Conservation (phyloP, 2,113 vertebrate species). For the Vulpes lagopus region DNA sequence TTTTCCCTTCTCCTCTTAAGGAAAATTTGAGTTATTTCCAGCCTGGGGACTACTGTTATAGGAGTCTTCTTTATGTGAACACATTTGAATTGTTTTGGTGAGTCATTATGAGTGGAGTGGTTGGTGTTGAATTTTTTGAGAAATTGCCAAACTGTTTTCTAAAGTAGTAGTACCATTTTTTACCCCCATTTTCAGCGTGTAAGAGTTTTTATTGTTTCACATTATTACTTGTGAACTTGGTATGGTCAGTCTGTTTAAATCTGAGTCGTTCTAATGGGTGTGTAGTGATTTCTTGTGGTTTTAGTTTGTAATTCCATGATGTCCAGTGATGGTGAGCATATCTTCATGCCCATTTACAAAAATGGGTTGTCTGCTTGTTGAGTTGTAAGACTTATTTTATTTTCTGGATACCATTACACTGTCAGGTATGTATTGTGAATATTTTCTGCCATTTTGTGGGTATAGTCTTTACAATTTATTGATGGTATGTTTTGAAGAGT, state of each 20-base stretch:
- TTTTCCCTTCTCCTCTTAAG: neutral
- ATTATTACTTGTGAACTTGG: neutral
- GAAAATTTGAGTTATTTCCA: neutral
- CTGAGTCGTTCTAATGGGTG: neutral
- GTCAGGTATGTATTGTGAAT: neutral
- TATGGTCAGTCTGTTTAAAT: neutral
- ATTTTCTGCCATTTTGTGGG: neutral
- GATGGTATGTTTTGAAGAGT: conserved; percentile 7
- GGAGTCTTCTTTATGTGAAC: neutral
- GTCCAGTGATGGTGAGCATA: neutral
- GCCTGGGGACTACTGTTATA: neutral
- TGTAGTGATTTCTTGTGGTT: neutral
- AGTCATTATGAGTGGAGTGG: conserved; percentile 8
- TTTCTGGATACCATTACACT: neutral
- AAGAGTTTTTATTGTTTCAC: neutral
- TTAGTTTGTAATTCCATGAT: neutral
- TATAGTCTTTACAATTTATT: conserved; percentile 44
- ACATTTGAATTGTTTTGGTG: neutral
- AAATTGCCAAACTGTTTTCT: neutral
- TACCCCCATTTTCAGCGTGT: neutral
- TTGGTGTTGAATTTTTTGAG: conserved; percentile 31
- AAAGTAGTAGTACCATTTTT: neutral
- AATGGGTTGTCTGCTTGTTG: neutral
- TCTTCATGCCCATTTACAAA: neutral
- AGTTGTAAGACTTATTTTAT: conserved; percentile 1